Conservation (phyloP, 2,888 invertebrate genomes). For the Cryptocephalus primarius region DNA sequence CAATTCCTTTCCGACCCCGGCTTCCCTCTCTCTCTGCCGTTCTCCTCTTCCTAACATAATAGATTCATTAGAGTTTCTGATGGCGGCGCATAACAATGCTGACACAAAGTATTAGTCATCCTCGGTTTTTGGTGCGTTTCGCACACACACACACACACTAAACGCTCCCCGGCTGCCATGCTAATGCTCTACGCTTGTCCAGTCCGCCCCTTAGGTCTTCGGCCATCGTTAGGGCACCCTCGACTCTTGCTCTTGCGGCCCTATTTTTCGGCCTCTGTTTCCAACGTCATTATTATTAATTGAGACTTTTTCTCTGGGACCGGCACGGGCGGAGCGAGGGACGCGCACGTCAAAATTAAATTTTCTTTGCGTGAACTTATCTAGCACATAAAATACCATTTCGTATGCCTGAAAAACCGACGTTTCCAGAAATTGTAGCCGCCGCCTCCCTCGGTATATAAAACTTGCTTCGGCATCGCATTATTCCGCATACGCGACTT, state of each 20-base stretch:
- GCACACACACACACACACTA: conserved; percentile 11
- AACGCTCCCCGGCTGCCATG: conserved; percentile 9
- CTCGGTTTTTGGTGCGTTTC: conserved; percentile 26
- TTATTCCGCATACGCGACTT: conserved; percentile 43
- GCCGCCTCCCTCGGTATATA: neutral
- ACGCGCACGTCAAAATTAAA: too few species aligned
- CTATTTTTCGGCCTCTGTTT: too few species aligned
- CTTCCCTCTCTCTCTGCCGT: neutral
- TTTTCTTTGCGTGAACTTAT: too few species aligned
- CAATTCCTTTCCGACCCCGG: too few species aligned
- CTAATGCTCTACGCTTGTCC: conserved; percentile 26
- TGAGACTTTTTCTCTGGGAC: conserved; percentile 18
- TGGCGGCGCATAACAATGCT: conserved; percentile 27
- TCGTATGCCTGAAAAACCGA: too few species aligned
- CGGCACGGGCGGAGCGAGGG: conserved; percentile 7
- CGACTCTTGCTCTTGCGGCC: conserved; percentile 11
- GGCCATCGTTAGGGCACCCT: conserved; percentile 18
- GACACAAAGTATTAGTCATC: conserved; percentile 35
- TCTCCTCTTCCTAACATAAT: conserved; percentile 27
- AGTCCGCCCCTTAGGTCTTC: conserved; percentile 21
- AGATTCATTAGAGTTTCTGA: conserved; percentile 35
- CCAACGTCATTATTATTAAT: conserved; percentile 23
- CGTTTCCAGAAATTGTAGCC: too few species aligned
- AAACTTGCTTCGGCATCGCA: conserved; percentile 27
- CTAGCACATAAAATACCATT: too few species aligned